Percentiles rank a stretch among this genome's conserved stretches.
These are phyloP conservation scores for Burhinus bistriatus DNA, from an alignment of 2,113 vertebrate species.

Conservation along the genomic window DNA sequence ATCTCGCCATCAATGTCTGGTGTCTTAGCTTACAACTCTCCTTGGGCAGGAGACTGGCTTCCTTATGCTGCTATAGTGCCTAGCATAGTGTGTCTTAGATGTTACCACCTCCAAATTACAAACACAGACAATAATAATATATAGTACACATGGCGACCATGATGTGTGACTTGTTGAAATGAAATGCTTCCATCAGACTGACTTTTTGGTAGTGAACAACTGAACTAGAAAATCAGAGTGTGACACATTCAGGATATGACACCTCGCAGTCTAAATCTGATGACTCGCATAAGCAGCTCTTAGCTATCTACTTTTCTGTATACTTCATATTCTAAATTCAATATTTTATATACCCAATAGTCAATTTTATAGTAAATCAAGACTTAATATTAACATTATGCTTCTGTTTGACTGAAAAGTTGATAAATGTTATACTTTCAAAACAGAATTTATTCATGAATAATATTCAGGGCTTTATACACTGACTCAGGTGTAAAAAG, in stretches of 20 bases:
- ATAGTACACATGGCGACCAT: not conserved
- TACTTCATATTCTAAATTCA: not conserved
- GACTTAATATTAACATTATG: not conserved
- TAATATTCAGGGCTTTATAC: not conserved
- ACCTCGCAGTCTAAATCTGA: not conserved
- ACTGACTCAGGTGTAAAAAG: not conserved
- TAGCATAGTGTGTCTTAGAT: not conserved
- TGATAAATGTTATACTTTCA: not conserved
- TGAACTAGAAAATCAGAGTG: not conserved
- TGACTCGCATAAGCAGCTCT: not conserved
- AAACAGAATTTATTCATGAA: not conserved
- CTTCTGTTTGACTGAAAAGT: not conserved
- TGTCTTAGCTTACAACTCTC: not conserved
- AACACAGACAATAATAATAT: not conserved
- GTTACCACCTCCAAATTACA: not conserved
- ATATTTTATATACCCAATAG: not conserved
- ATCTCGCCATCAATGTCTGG: not conserved
- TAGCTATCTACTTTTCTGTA: not conserved
- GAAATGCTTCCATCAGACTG: not conserved
- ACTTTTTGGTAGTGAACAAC: not conserved
- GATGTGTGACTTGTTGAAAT: not conserved
- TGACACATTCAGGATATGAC: not conserved
- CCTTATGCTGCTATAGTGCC: not conserved
- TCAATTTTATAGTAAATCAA: not conserved
- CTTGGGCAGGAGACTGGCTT: not conserved